phyloP scores from a whole-genome alignment of 2,113 vertebrate species.

The Rynchops niger region DNA sequence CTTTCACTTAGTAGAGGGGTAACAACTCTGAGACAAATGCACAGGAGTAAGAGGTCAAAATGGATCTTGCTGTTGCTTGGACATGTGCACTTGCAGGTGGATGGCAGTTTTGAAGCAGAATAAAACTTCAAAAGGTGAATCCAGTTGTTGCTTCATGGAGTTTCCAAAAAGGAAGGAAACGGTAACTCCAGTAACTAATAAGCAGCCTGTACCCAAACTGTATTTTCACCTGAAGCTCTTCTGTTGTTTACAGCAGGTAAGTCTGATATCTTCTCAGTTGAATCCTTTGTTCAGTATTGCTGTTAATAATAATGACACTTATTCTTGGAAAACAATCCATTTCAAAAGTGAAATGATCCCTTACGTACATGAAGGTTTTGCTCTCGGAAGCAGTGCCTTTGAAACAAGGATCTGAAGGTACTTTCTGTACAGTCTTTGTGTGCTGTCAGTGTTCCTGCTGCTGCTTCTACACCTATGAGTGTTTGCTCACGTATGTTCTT shows the following conservation, averaged over 20 bases:
- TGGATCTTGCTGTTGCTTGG: background rate
- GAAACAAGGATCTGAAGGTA: background rate
- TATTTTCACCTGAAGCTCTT: background rate
- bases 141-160: background rate
- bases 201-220: background rate
- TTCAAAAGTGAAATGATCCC: background rate
- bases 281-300: background rate
- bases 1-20: background rate
- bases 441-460: background rate
- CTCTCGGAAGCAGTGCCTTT: background rate
- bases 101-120: background rate
- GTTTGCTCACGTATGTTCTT: background rate
- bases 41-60: background rate
- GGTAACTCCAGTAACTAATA: fast-evolving
- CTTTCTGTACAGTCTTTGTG: background rate
- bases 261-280: background rate
- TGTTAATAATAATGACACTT: background rate
- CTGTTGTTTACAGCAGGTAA: background rate
- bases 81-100: too few relatives aligned
- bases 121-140: background rate
- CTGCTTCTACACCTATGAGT: background rate
- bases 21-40: background rate
- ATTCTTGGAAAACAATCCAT: background rate
- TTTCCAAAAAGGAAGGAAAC: background rate
- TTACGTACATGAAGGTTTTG: background rate